Base-by-base conservation (phyloP, 2,888 invertebrate species). In the Zygothrica quintamaculata region DNA sequence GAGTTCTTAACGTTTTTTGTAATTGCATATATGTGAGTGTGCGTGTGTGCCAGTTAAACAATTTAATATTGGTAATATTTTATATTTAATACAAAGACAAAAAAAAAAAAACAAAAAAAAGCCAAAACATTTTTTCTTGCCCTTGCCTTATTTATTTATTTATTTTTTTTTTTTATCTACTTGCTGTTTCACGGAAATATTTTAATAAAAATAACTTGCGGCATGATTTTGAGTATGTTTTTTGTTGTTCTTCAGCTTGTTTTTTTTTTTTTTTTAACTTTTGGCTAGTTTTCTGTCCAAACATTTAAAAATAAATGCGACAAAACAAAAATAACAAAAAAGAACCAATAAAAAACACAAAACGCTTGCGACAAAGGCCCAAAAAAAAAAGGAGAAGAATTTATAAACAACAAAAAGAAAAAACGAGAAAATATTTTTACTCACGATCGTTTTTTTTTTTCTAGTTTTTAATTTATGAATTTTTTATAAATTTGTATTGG, bases 1-100 rank as follows among this genome's bases (percentile, higher is more conserved):
- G 60, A 33, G 56, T 74, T 74, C 69, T 73, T 71, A 71, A 71
- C 70, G 66, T 61, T 60, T 65, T 47, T 53, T 43, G 70, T 50
- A 22, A 22, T 22, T 22, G 18, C 18, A 22, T 48, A 40, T 52
- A 36, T 13, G 11, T 12, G 18, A 34, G 42, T 39, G 58, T 61
- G 56, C 57, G 31, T 44, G 62, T 61, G 67, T 56, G 61, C 43
- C 61, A 59, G 60, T 73, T 64, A 65, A 39, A 64, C 59, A 67
- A 51, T 64, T 13, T 47, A 42, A 51, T 57, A 72, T 78, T 78
- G 77, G 77, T 78, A 76, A 79, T 74, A 68, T 65, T 56, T 40
- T 36, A 3, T 22, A 5, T 22, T 22, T 3, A 22, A 22, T 3
- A 22, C 44, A 40, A n/a, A n/a, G n/a, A n/a, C n/a, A n/a, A n/a